Percentiles rank a stretch among this genome's conserved stretches.
These are phyloP conservation scores for Poecile atricapillus DNA, from an alignment of 2,113 vertebrate species.

Conservation along the genomic window DNA sequence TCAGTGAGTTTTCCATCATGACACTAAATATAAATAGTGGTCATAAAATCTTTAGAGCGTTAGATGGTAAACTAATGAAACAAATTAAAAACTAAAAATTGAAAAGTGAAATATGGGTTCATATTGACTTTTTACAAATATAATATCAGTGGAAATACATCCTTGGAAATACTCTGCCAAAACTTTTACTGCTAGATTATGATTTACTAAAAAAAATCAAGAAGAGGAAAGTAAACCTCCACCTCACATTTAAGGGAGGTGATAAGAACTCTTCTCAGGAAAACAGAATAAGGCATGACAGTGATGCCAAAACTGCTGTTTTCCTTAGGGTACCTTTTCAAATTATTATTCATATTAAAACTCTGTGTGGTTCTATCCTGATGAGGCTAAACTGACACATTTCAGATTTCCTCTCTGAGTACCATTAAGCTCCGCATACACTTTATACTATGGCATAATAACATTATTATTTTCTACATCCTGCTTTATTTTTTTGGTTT, in stretches of 20 bases:
- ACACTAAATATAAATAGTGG: not conserved
- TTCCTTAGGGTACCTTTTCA: not conserved
- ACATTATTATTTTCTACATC: not conserved
- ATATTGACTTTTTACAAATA: constrained; percentile 15
- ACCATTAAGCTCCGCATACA: not conserved
- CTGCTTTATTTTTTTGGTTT: not conserved
- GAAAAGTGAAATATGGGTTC: constrained; percentile 22
- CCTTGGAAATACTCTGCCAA: not conserved
- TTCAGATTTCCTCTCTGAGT: not conserved
- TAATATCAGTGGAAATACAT: not conserved
- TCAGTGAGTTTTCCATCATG: not conserved
- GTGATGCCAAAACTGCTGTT: not conserved
- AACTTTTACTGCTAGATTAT: constrained; percentile 6
- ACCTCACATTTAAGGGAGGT: not conserved
- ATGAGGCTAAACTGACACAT: not conserved
- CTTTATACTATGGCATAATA: not conserved
- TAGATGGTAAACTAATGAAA: constrained; percentile 42
- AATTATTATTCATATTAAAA: not conserved
- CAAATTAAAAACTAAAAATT: constrained; percentile 37
- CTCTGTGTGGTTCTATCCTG: not conserved
- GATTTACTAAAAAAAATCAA: constrained; percentile 15
- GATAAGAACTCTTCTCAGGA: not conserved
- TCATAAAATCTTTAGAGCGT: not conserved
- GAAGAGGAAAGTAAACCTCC: not conserved
- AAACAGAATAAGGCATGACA: not conserved